Conservation (phyloP, 1,140 invertebrate species). For the Agrilus planipennis region DNA sequence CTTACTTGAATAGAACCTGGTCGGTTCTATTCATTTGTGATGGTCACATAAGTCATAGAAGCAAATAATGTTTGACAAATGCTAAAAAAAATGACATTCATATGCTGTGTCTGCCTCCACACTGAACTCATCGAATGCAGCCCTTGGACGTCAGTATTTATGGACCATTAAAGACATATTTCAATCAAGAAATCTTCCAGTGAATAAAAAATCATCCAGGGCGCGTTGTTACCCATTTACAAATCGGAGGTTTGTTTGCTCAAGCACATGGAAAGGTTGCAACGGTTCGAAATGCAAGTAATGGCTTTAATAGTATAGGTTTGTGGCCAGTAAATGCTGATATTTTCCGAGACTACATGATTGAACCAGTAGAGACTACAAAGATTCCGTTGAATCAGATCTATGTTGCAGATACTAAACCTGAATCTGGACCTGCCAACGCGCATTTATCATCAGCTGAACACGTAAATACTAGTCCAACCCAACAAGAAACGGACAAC, state of each 20-base stretch:
- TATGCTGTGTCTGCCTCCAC: constrained; percentile 12
- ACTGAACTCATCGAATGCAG: constrained; percentile 19
- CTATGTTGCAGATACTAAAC: too few relatives aligned
- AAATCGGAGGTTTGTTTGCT: constrained; percentile 11
- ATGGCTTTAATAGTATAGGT: not conserved
- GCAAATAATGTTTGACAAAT: constrained; percentile 6
- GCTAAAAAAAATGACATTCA: constrained; percentile 12
- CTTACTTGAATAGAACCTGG: too few relatives aligned
- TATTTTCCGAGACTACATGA: not conserved
- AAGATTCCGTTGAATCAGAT: too few relatives aligned
- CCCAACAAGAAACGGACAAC: too few relatives aligned
- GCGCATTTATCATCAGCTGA: too few relatives aligned
- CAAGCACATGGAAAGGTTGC: constrained; percentile 1
- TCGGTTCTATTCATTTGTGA: constrained; percentile 12
- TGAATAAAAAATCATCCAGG: constrained; percentile 19
- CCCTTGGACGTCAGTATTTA: constrained; percentile 32
- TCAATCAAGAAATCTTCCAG: constrained; percentile 11
- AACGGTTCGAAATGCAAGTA: not conserved
- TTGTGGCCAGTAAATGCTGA: not conserved
- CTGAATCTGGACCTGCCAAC: too few relatives aligned
- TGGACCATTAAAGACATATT: constrained; percentile 23
- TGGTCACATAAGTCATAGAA: constrained; percentile 12
- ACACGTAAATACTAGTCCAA: too few relatives aligned
- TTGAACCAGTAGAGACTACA: not conserved
- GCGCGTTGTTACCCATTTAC: constrained; percentile 3